These are phyloP conservation scores for Cinara cedri DNA, from an alignment of 2,888 invertebrate species.

Conservation along the genomic window DNA sequence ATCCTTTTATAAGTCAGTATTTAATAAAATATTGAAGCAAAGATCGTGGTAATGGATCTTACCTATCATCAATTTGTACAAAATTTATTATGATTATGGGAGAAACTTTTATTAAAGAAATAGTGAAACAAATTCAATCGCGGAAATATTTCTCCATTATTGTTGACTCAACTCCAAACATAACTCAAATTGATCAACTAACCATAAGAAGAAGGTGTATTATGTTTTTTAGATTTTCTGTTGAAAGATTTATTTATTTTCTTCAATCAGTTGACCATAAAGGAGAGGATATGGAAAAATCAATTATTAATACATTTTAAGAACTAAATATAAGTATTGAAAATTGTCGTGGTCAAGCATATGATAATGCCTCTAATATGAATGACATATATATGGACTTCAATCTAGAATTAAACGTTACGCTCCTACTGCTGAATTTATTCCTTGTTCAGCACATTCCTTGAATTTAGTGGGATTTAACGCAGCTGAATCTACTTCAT, in stretches of 20 bases:
- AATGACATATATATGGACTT: constrained; percentile 58
- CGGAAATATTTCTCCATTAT: constrained; percentile 47
- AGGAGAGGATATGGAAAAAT: not conserved
- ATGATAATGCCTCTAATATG: constrained; percentile 60
- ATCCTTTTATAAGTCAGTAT: constrained; percentile 57
- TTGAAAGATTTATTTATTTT: not conserved
- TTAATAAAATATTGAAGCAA: constrained; percentile 53
- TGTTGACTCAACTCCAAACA: not conserved
- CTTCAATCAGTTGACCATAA: not conserved
- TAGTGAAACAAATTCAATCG: constrained; percentile 14
- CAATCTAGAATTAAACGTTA: constrained; percentile 57
- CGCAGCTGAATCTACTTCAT: not conserved
- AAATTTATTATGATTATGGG: too few relatives aligned
- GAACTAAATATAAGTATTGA: constrained; percentile 3
- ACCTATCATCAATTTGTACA: too few relatives aligned
- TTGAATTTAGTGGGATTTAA: constrained; percentile 39
- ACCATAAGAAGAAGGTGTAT: constrained; percentile 55
- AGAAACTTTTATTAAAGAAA: too few relatives aligned
- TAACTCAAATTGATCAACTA: constrained; percentile 55
- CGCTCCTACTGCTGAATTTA: constrained; percentile 57
- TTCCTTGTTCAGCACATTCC: constrained; percentile 45
- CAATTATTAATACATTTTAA: not conserved
- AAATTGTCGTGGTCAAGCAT: constrained; percentile 58
- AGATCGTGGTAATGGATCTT: too few relatives aligned
- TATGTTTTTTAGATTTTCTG: not conserved